Evolutionary conservation across 2,113 vertebrate genomes (phyloP).

Genomic region (Cryptoleucopteryx plumbea): DNA sequence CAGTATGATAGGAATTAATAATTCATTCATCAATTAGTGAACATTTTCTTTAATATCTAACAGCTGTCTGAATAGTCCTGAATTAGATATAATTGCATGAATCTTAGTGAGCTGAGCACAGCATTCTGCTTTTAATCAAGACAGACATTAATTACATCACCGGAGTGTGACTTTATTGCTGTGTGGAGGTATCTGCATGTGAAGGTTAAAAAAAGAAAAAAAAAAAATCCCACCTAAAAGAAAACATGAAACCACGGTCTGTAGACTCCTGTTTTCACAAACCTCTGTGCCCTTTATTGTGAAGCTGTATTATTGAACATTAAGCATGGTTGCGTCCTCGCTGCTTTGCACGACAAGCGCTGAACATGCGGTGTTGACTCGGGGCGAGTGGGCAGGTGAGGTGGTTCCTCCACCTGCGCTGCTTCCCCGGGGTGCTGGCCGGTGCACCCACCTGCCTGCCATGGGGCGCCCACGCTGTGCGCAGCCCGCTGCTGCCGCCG

Average conservation of each 20-base stretch:
- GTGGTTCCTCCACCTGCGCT: neutral
- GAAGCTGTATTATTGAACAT: neutral
- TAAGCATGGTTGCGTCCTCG: neutral
- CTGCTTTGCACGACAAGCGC: neutral
- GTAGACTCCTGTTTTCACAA: neutral
- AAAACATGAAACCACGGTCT: rapidly evolving
- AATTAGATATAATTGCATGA: constrained; percentile 27
- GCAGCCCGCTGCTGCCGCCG: neutral
- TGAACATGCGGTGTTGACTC: neutral
- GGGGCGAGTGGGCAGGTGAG: neutral
- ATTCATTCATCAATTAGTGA: constrained; percentile 14
- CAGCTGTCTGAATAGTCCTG: constrained; percentile 22
- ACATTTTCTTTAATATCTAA: constrained; percentile 25
- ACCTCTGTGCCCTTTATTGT: neutral
- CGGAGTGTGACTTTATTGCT: neutral
- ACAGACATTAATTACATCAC: constrained; percentile 14
- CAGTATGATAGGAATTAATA: neutral
- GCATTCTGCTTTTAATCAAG: constrained; percentile 23
- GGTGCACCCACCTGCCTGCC: neutral
- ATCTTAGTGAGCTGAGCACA: neutral
- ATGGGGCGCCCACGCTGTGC: neutral
- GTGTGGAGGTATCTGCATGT: neutral
- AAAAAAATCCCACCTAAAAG: neutral
- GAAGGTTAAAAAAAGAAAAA: neutral
- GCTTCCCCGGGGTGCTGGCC: rapidly evolving